Evolutionary conservation across 2,797 vertebrate species (phyloP), one percentile per base, ranked within the genome.

Genomic region (Coluber constrictor): DNA sequence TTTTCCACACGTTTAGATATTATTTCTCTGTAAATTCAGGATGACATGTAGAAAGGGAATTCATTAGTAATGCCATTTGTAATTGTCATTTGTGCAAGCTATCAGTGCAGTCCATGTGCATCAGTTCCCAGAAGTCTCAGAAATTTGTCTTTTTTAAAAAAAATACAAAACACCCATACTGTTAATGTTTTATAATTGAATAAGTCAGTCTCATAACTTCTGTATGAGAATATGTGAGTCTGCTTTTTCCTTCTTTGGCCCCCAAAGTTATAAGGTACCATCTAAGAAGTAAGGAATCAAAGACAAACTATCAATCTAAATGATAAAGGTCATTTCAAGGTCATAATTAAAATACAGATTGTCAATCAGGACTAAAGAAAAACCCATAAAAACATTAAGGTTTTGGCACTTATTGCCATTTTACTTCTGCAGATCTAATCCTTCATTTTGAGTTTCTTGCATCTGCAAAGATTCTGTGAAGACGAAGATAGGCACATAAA

Each of bases 351-450:
- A 37, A 89, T 91, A 56, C 15, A 79, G 74, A 60, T 95, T 93
- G 90, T 89, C 95, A 86, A 93, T 94, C 94, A 96, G 70, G 70
- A 94, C 90, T 92, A 95, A 93, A 96, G 94, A 91, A 95, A 88
- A 92, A 91, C 93, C 95, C 74, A 66, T 92, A 92, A 3, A 66
- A 88, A 92, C 86, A 92, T 89, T 93, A 94, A 92, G 94, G 87
- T 97, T 95, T 90, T 94, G 94, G 95, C 66, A 90, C 95, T 94
- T 93, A 86, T 96, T 86, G 92, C 43, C 94, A 74, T 79, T 93
- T 89, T 88, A 94, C 92, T 95, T 93, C 94, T 94, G 95, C 90
- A 93, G 90, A 70, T 59, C 94, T 89, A 51, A 57, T 11, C 23
- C 92, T 96, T 96, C 92, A 92, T 88, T 93, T 70, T 92, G 74